Evolutionary conservation across 2,113 vertebrate genomes (phyloP), one percentile per base, ranked within the genome.

Genomic region (Dolichotis patagonum): DNA sequence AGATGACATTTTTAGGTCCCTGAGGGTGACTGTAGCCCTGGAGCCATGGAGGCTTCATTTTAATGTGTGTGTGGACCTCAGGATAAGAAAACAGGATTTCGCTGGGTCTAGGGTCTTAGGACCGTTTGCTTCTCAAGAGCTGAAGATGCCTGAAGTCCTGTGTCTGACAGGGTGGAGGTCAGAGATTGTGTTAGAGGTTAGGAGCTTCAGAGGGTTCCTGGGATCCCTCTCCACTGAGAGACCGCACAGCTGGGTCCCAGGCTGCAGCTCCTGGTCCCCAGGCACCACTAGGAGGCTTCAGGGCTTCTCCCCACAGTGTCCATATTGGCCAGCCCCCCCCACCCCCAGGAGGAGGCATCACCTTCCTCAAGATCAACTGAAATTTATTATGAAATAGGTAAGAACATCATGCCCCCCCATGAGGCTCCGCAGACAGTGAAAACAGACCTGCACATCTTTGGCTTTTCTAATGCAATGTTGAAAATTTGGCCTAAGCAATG

Each of bases 391-490:
- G 52, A 84, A 26, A 38, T 1, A 1, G 52, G 14, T 35, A 38
- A 69, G 80, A 49, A 22, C 5, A 17, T 28, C 41, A 35, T 2
- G 24, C 20, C 24, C 5, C 7, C 7, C 17, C 16, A 3, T 4
- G 24, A 4, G 43, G 11, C 3, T 24, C 12, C 2, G 0, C 2
- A 63, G 32, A 12, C 20, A 11, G 4, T 2, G 41, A 9, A 8
- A 62, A 30, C 1, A 4, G 13, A 1, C 17, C 9, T 58, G 38
- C 13, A 30, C 28, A 43, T 28, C 6, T 11, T 12, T 0, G 38
- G 8, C 32, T 69, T 12, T 60, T 12, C 10, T 77, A 30, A 52
- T 28, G 80, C 17, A 22, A 7, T 11, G 17, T 4, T 32, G 32
- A 19, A 54, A 24, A 46, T 0, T 3, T 19, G 4, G 32, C 38